These are phyloP conservation scores for Hyposoter dolosus DNA, from an alignment of 2,888 invertebrate species.

Conservation along the genomic window DNA sequence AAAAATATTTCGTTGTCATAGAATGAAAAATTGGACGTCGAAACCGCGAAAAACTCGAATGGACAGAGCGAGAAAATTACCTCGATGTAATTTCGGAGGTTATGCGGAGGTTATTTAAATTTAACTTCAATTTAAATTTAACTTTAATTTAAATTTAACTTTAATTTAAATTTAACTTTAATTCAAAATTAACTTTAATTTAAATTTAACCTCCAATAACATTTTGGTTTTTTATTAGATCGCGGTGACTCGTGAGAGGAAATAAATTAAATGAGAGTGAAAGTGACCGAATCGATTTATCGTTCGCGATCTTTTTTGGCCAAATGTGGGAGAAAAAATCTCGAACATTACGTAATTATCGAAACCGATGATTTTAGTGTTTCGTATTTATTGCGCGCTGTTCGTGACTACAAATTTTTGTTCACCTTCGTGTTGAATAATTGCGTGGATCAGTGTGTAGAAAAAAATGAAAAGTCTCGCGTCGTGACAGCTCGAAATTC, in stretches of 20 bases:
- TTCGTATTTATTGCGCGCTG: background rate
- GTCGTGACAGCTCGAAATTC: conserved; percentile 28
- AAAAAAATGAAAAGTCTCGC: conserved; percentile 15
- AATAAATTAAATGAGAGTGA: background rate
- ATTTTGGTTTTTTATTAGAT: background rate
- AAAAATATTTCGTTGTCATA: background rate
- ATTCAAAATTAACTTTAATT: no score
- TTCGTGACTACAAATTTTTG: background rate
- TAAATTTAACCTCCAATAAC: no score
- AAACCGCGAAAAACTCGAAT: background rate
- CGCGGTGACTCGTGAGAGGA: no score
- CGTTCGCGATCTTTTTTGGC: background rate
- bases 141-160: no score
- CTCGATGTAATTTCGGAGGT: background rate
- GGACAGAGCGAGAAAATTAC: background rate
- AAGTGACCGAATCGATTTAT: background rate
- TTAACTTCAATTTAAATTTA: no score
- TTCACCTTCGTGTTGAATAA: background rate
- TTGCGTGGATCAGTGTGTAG: background rate
- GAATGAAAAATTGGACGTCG: background rate
- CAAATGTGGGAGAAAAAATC: background rate
- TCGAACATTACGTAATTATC: background rate
- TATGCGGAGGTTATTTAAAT: no score
- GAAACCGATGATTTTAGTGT: background rate
- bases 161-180: no score